These are phyloP conservation scores for Leucoraja erinaceus DNA, from an alignment of 2,113 vertebrate species.

Conservation along the genomic window DNA sequence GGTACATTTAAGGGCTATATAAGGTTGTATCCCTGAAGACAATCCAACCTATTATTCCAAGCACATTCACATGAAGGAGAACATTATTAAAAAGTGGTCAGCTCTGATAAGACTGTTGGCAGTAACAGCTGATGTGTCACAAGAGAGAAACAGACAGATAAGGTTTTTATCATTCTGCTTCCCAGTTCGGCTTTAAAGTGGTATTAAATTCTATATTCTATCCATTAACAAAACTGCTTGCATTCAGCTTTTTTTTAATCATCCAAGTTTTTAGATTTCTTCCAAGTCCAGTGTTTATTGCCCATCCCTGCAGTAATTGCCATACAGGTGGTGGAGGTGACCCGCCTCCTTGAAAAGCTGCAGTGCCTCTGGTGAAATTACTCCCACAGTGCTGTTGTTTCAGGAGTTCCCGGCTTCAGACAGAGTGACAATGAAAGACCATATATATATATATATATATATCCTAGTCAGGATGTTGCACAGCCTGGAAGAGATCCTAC, in stretches of 20 bases:
- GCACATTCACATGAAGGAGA: background rate
- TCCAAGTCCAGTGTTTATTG: too few relatives aligned
- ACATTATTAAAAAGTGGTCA: background rate
- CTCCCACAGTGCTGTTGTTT: too few relatives aligned
- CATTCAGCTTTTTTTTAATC: background rate
- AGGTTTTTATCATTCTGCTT: background rate
- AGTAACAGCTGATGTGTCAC: background rate
- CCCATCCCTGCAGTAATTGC: too few relatives aligned
- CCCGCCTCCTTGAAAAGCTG: too few relatives aligned
- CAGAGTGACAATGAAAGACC: too few relatives aligned
- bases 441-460: too few relatives aligned
- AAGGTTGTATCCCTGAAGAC: background rate
- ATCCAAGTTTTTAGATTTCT: background rate
- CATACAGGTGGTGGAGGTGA: too few relatives aligned
- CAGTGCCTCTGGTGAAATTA: too few relatives aligned
- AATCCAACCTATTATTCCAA: background rate
- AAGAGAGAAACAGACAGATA: background rate
- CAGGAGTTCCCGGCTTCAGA: too few relatives aligned
- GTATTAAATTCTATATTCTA: background rate
- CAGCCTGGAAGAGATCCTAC: too few relatives aligned
- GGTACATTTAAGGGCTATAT: background rate
- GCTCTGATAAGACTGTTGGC: background rate
- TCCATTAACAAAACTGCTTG: background rate
- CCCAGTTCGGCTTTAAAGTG: background rate
- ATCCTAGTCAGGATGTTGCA: too few relatives aligned